Evolutionary conservation across 2,888 invertebrate species (phyloP).

Genomic region (Drosophila macrospina): DNA sequence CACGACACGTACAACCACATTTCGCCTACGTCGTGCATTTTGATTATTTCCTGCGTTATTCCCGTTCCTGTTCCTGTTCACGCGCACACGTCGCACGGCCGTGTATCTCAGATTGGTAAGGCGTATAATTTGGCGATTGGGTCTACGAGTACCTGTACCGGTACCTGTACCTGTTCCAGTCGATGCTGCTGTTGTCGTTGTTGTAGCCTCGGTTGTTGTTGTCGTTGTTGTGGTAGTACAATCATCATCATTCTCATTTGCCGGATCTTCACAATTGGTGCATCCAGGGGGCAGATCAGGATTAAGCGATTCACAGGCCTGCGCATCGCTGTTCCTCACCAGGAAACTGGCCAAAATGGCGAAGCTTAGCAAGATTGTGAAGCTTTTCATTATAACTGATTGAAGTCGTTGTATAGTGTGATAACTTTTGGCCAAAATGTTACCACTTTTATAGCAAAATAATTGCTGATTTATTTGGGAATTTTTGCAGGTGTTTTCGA

Average conservation of each 20-base stretch:
- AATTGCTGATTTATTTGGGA: constrained; percentile 10
- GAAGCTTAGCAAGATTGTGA: constrained; percentile 19
- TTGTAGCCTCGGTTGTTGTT: constrained; percentile 4
- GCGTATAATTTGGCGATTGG: constrained; percentile 13
- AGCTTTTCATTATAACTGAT: constrained; percentile 32
- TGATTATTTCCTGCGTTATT: neutral
- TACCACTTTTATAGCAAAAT: constrained; percentile 44
- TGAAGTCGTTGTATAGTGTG: neutral
- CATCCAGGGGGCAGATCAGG: constrained; percentile 28
- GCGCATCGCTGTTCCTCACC: constrained; percentile 41
- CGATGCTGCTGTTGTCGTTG: neutral
- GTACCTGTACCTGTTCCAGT: neutral
- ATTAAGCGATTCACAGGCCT: constrained; percentile 28
- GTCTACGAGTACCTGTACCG: neutral
- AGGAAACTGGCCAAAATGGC: constrained; percentile 35
- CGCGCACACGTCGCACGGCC: constrained; percentile 18
- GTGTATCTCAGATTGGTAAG: constrained; percentile 26
- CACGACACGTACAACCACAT: neutral
- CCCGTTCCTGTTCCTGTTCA: constrained; percentile 14
- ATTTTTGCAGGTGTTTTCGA: constrained; percentile 42
- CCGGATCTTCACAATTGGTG: constrained; percentile 14
- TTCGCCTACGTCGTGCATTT: too few species aligned
- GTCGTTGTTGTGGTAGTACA: constrained; percentile 32
- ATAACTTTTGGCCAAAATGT: neutral
- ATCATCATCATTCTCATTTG: constrained; percentile 1